These are phyloP conservation scores for Amniataba percoides DNA, from an alignment of 2,797 vertebrate genomes.

Conservation along the genomic window DNA sequence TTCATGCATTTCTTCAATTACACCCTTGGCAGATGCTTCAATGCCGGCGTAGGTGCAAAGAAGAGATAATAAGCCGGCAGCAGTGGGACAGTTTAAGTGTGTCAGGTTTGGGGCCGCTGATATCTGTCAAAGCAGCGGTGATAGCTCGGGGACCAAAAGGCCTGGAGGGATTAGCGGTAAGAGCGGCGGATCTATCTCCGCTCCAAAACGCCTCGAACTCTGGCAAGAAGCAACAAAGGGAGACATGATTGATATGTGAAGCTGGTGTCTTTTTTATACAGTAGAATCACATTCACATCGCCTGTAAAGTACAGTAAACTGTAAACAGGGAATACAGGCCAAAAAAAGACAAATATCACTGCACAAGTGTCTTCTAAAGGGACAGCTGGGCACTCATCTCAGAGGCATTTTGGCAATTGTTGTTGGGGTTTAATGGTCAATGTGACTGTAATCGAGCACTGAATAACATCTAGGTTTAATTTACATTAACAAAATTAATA, in stretches of 20 bases:
- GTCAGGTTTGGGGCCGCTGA: constrained; percentile 43
- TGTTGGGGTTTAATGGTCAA: not conserved
- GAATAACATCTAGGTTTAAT: not conserved
- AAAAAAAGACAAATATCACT: not conserved
- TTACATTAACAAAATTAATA: not conserved
- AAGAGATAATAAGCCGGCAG: constrained; percentile 50
- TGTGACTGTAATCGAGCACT: not conserved
- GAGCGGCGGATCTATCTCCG: constrained; percentile 32
- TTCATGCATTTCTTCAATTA: constrained; percentile 49
- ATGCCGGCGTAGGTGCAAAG: constrained; percentile 14
- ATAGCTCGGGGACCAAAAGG: constrained; percentile 50
- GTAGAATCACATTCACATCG: constrained; percentile 5
- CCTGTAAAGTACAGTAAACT: not conserved
- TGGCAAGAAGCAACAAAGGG: constrained; percentile 29
- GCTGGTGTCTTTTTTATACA: not conserved
- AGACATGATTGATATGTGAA: constrained; percentile 27
- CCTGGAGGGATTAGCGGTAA: constrained; percentile 56
- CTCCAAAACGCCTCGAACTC: constrained; percentile 46
- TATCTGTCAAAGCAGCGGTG: constrained; percentile 62
- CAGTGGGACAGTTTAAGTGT: constrained; percentile 43
- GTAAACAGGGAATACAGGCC: not conserved
- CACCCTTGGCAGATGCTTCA: constrained; percentile 21
- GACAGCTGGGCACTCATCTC: no score
- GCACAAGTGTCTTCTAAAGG: not conserved
- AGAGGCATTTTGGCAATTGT: not conserved